Percentiles rank a stretch among this genome's conserved stretches.
phyloP scores from a whole-genome alignment of 2,797 vertebrate genomes.

The Epinephelus malabaricus region DNA sequence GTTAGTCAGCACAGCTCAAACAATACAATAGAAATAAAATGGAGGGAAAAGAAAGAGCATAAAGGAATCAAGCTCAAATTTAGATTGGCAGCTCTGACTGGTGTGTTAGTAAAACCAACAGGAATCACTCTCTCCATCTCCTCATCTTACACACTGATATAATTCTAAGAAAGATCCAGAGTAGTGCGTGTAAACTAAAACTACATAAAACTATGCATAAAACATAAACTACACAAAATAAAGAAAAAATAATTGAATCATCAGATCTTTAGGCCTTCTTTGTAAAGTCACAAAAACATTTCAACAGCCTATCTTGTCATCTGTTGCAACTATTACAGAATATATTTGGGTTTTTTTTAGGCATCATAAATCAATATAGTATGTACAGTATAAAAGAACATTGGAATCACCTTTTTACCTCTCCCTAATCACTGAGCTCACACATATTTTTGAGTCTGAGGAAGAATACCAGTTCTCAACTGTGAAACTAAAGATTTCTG shows the following conservation, averaged over 20 bases:
- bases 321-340: too few relatives aligned
- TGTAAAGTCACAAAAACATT: too few relatives aligned
- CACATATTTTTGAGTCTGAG: too few relatives aligned
- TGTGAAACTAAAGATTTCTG: too few relatives aligned
- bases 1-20: conserved; percentile 8
- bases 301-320: too few relatives aligned
- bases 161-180: background rate
- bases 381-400: too few relatives aligned
- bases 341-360: too few relatives aligned
- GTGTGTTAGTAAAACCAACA: background rate
- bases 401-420: too few relatives aligned
- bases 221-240: background rate
- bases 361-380: too few relatives aligned
- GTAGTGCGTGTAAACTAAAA: background rate
- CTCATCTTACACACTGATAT: background rate
- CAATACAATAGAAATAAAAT: conserved; percentile 10
- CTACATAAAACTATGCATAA: too few relatives aligned
- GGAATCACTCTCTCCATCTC: background rate
- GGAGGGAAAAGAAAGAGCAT: background rate
- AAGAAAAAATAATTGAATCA: background rate
- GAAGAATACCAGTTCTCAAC: too few relatives aligned
- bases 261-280: background rate
- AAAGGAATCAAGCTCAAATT: background rate
- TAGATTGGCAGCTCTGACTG: background rate
- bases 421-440: too few relatives aligned